These are phyloP conservation scores for Coptotermes formosanus DNA, from an alignment of 1,140 invertebrate species.

Conservation along the genomic window DNA sequence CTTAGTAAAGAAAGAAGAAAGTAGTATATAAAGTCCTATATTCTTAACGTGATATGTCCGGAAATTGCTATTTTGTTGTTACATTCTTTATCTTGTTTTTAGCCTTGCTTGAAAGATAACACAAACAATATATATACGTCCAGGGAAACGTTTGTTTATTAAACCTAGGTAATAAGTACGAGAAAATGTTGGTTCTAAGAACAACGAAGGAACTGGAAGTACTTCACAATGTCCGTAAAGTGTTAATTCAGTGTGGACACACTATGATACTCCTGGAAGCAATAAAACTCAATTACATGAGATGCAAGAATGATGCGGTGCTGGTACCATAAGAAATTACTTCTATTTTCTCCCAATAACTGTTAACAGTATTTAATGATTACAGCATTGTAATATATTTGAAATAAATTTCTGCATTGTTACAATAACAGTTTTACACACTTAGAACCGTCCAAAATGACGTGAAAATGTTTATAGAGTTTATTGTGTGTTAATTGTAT, in stretches of 20 bases:
- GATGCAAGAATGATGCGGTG: not conserved
- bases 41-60: too few species aligned
- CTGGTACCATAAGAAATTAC: not conserved
- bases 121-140: too few species aligned
- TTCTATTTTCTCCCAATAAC: not conserved
- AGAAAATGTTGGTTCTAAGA: not conserved
- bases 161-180: too few species aligned
- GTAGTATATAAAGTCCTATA: too few species aligned
- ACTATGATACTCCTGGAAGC: not conserved
- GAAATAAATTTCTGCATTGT: not conserved
- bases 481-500: constrained; percentile 13
- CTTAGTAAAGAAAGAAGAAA: too few species aligned
- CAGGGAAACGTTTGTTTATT: too few species aligned
- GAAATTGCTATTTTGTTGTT: too few species aligned
- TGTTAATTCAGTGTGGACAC: not conserved
- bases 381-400: not conserved
- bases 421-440: constrained; percentile 7
- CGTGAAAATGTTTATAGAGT: not conserved
- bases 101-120: too few species aligned
- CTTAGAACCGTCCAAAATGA: not conserved
- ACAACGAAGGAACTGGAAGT: not conserved
- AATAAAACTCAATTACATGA: not conserved
- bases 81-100: too few species aligned
- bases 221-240: constrained; percentile 5
- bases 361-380: not conserved